Percentiles rank a stretch among this genome's conserved stretches.
These are phyloP conservation scores for Gnathonemus longibarbis DNA, from an alignment of 2,113 vertebrate species.

Conservation along the genomic window DNA sequence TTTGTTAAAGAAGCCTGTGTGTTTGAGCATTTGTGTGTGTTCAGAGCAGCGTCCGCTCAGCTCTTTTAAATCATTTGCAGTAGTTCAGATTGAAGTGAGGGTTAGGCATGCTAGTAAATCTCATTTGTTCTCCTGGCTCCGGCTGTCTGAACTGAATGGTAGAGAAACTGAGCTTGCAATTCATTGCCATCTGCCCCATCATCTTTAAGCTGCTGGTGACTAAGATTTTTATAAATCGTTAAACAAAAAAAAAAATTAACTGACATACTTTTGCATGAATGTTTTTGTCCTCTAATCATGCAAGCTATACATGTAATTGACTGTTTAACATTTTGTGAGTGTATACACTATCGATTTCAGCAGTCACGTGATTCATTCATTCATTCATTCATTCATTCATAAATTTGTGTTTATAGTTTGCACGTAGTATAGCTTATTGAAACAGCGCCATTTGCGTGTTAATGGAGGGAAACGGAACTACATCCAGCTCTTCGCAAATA, in stretches of 20 bases:
- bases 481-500: background rate
- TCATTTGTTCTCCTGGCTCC: background rate
- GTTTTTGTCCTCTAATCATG: background rate
- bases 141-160: background rate
- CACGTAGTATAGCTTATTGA: background rate
- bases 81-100: background rate
- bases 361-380: background rate
- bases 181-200: background rate
- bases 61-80: background rate
- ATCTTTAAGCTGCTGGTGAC: background rate
- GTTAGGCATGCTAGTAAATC: background rate
- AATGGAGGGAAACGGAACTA: background rate
- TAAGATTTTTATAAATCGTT: background rate
- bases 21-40: background rate
- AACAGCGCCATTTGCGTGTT: background rate
- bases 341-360: background rate
- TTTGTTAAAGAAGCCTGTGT: background rate
- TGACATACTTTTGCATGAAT: background rate
- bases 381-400: background rate
- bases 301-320: background rate
- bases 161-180: background rate
- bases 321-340: background rate
- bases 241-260: background rate
- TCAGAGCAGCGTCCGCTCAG: background rate
- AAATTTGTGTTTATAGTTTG: background rate